These are phyloP conservation scores for Calycopis cecrops DNA, from an alignment of 1,140 invertebrate genomes.

Conservation along the genomic window DNA sequence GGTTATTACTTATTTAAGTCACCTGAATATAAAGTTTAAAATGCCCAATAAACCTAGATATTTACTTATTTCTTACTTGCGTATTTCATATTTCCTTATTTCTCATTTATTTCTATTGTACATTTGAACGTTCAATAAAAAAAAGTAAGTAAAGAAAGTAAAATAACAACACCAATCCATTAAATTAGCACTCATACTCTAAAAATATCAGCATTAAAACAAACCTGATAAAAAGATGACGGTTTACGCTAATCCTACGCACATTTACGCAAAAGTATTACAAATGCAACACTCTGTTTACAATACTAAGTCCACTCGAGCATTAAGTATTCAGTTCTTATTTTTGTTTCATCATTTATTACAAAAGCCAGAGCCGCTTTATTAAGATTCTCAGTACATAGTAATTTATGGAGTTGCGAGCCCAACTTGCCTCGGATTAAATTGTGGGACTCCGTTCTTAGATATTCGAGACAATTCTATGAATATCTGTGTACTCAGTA, in stretches of 20 bases:
- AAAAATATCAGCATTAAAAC: too few species aligned
- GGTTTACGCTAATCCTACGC: background rate
- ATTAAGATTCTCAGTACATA: slow-evolving; percentile 68
- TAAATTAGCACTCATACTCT: too few species aligned
- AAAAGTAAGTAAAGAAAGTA: too few species aligned
- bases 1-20: too few species aligned
- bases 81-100: too few species aligned
- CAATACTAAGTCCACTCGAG: slow-evolving; percentile 32
- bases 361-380: slow-evolving; percentile 61
- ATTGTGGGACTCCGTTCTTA: slow-evolving; percentile 39
- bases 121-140: too few species aligned
- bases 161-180: too few species aligned
- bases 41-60: too few species aligned
- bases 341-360: slow-evolving; percentile 72
- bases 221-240: too few species aligned
- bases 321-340: slow-evolving; percentile 66
- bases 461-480: slow-evolving; percentile 25
- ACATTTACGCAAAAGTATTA: slow-evolving; percentile 12
- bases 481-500: slow-evolving; percentile 20
- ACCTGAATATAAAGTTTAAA: too few species aligned
- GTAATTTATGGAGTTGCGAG: slow-evolving; percentile 58
- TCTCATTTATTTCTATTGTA: too few species aligned
- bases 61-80: too few species aligned
- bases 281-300: slow-evolving; percentile 27
- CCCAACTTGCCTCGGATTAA: slow-evolving; percentile 53